Evolutionary conservation across 1,140 invertebrate genomes (phyloP).

Genomic region (Orius laevigatus): DNA sequence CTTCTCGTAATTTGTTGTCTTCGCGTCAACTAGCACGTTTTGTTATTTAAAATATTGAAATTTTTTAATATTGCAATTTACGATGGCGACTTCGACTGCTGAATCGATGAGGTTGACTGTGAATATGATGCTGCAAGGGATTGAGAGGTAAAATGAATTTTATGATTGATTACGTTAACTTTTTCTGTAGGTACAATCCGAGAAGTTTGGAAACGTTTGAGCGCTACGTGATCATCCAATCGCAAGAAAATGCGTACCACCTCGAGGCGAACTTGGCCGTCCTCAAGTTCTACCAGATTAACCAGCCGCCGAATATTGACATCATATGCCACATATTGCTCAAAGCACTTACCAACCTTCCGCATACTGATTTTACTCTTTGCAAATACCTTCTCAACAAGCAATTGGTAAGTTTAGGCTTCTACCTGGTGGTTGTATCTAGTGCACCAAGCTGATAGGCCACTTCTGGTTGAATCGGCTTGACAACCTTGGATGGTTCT

Average conservation of each 20-base stretch:
- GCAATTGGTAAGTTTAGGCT: slow-evolving; percentile 47
- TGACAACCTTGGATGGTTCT: too few species aligned
- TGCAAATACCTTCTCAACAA: slow-evolving; percentile 88
- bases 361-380: slow-evolving; percentile 90
- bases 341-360: slow-evolving; percentile 89
- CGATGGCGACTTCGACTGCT: too few species aligned
- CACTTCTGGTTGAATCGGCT: too few species aligned
- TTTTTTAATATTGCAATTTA: too few species aligned
- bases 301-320: slow-evolving; percentile 65
- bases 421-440: too few species aligned
- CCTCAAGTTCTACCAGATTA: slow-evolving; percentile 81
- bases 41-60: too few species aligned
- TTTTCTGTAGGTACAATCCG: slow-evolving; percentile 70
- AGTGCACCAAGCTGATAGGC: too few species aligned
- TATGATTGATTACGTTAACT: not conserved
- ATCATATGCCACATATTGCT: slow-evolving; percentile 74
- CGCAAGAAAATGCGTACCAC: slow-evolving; percentile 85
- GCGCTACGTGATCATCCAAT: slow-evolving; percentile 83
- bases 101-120: too few species aligned
- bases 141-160: too few species aligned
- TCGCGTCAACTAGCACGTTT: too few species aligned
- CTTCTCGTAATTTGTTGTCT: too few species aligned
- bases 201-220: slow-evolving; percentile 79
- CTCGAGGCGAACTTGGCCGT: slow-evolving; percentile 91
- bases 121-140: too few species aligned